phyloP scores from a whole-genome alignment of 2,797 vertebrate species.

The Remorina albescens region DNA sequence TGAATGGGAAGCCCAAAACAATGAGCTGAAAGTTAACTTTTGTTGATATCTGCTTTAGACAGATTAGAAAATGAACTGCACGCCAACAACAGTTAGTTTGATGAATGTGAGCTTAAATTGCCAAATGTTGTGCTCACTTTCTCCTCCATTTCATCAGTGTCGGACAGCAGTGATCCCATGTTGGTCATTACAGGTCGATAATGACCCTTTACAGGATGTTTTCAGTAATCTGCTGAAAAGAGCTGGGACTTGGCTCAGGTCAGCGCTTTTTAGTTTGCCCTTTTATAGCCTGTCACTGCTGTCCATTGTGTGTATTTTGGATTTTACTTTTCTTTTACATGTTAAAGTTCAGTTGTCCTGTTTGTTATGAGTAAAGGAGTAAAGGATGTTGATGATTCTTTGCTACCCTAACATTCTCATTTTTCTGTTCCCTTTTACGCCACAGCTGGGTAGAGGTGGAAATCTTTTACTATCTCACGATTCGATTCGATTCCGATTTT shows the following conservation, averaged over 20 bases:
- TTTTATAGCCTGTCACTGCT: slow-evolving; percentile 24
- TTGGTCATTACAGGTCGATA: slow-evolving; percentile 29
- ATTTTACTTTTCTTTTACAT: slow-evolving; percentile 19
- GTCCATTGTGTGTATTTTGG: slow-evolving; percentile 8
- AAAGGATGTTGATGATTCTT: no score
- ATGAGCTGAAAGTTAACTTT: background rate
- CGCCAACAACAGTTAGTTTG: background rate
- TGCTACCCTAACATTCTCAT: no score
- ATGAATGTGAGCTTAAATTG: no score
- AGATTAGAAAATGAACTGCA: background rate
- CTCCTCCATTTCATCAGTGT: background rate
- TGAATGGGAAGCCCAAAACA: background rate
- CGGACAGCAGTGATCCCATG: background rate
- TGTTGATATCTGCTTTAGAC: background rate
- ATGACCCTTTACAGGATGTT: slow-evolving; percentile 48
- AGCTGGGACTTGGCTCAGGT: background rate
- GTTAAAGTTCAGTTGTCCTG: no score
- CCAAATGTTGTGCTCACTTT: background rate
- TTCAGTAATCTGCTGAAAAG: slow-evolving; percentile 23
- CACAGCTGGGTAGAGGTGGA: no score
- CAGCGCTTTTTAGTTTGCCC: slow-evolving; percentile 22
- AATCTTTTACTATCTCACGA: no score
- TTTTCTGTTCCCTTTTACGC: background rate
- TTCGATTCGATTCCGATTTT: no score
- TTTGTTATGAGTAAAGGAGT: no score